These are phyloP conservation scores for Homalodisca vitripennis DNA, from an alignment of 1,140 invertebrate genomes.

Conservation along the genomic window DNA sequence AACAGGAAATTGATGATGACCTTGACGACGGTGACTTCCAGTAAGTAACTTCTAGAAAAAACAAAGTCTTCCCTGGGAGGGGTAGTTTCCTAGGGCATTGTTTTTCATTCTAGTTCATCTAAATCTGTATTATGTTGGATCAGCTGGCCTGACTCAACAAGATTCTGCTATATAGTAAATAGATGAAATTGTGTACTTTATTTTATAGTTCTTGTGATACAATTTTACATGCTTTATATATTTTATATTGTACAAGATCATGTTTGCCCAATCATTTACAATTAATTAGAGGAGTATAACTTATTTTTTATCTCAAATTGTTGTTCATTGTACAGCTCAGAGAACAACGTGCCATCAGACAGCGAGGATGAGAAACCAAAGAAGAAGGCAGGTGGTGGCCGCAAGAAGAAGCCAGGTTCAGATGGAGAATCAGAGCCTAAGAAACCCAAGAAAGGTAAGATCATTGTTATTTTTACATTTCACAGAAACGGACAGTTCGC, in stretches of 20 bases:
- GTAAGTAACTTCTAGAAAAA: slow-evolving; percentile 11
- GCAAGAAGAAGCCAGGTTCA: not conserved
- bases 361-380: not conserved
- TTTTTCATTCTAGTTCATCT: not conserved
- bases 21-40: slow-evolving; percentile 18
- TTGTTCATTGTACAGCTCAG: not conserved
- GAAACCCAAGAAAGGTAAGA: slow-evolving; percentile 12
- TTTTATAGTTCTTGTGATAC: not conserved
- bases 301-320: not conserved
- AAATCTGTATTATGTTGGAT: not conserved
- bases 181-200: not conserved
- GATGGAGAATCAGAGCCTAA: slow-evolving; percentile 8
- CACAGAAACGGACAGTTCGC: not conserved
- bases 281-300: not conserved
- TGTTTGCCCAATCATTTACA: not conserved
- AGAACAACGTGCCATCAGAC: not conserved
- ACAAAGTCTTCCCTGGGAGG: not conserved
- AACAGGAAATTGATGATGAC: slow-evolving; percentile 18
- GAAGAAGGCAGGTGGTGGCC: not conserved
- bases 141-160: not conserved
- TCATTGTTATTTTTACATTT: not conserved
- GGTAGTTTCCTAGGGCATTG: not conserved
- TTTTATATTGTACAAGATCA: not conserved
- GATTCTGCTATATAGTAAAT: not conserved
- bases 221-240: not conserved